Conservation (phyloP, 2,888 invertebrate genomes). For the Papilio protenor region DNA sequence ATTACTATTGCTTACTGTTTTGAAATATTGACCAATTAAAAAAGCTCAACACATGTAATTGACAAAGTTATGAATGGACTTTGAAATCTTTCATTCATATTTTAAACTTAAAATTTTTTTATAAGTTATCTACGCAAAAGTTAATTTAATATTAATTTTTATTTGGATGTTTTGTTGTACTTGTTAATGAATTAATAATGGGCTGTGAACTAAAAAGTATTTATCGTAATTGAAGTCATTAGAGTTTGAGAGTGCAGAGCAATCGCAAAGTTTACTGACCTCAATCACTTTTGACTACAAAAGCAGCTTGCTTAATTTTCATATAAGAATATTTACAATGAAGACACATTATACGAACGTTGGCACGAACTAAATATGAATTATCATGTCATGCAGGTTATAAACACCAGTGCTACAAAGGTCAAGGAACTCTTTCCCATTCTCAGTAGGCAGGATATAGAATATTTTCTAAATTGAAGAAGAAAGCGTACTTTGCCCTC, state of each 20-base stretch:
- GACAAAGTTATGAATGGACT: constrained; percentile 1
- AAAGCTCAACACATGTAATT: background rate
- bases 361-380: background rate
- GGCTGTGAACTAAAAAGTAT: background rate
- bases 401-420: background rate
- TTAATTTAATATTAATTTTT: background rate
- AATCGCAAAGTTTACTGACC: background rate
- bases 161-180: background rate
- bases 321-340: background rate
- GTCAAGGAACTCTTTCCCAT: background rate
- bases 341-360: background rate
- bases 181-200: constrained; percentile 3
- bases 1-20: constrained; percentile 2
- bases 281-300: constrained; percentile 2
- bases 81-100: background rate
- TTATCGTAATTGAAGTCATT: background rate
- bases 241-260: background rate
- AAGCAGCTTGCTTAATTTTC: constrained; percentile 3
- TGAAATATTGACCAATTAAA: constrained; percentile 33
- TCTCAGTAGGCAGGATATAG: too few relatives aligned
- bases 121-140: background rate
- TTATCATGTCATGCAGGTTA: background rate
- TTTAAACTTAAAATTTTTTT: background rate
- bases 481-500: too few relatives aligned
- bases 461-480: too few relatives aligned